phyloP scores from a whole-genome alignment of 2,113 vertebrate genomes.

The Pangasianodon hypophthalmus region DNA sequence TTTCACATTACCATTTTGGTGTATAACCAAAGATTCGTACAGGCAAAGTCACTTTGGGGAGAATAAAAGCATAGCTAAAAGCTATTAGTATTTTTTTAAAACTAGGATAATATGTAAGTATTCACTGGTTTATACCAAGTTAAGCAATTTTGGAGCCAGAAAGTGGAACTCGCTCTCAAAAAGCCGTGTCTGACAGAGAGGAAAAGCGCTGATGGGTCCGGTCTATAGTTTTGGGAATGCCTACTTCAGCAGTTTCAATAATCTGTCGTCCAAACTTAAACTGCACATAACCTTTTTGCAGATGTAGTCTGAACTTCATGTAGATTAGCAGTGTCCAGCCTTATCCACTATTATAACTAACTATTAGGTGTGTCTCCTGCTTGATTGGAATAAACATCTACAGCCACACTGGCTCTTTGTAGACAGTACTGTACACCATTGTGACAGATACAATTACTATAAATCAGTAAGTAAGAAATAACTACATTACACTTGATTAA shows the following conservation, averaged over 20 bases:
- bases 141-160: background rate
- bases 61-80: background rate
- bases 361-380: background rate
- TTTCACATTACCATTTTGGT: background rate
- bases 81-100: background rate
- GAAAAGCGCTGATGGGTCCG: background rate
- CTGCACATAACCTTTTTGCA: background rate
- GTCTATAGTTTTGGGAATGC: background rate
- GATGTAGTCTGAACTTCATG: background rate
- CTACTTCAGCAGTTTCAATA: background rate
- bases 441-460: background rate
- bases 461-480: background rate
- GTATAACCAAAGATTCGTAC: background rate
- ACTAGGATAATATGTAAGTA: background rate
- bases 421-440: background rate
- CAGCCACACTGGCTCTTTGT: background rate
- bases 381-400: background rate
- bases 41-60: background rate
- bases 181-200: background rate
- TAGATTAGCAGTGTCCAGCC: background rate
- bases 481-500: background rate
- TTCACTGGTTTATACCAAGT: background rate
- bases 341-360: background rate
- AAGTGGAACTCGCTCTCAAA: conserved; percentile 15
- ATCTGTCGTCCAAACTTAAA: background rate